Percentiles rank a stretch among this genome's conserved stretches.
Evolutionary conservation across 2,797 vertebrate genomes (phyloP).

Genomic region (Mionectes olivaceus): DNA sequence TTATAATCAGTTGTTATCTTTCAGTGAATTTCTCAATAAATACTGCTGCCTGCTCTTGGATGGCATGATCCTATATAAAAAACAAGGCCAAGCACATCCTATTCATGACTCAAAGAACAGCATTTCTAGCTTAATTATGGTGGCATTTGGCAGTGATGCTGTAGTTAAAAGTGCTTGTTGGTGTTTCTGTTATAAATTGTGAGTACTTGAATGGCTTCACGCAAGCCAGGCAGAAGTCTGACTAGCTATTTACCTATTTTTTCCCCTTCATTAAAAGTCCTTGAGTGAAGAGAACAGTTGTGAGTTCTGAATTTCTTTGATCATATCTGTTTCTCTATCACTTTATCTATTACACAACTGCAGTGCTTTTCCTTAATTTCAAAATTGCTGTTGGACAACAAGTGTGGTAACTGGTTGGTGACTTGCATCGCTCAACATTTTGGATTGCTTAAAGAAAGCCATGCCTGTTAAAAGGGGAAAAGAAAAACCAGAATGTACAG

Average conservation of each 20-base stretch:
- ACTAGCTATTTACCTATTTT: background rate
- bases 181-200: conserved; percentile 17
- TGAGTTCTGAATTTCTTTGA: background rate
- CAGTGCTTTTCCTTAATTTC: background rate
- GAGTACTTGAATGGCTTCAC: background rate
- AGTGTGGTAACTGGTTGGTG: background rate
- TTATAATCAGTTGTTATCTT: conserved; percentile 76
- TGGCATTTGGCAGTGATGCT: background rate
- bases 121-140: conserved; percentile 46
- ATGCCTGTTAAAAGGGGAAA: background rate
- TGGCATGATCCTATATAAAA: conserved; percentile 36
- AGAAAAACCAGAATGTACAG: background rate
- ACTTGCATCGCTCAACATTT: background rate
- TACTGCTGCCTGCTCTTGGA: conserved; percentile 56
- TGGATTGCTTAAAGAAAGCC: background rate
- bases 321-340: background rate
- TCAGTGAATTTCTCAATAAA: conserved; percentile 72
- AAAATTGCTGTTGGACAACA: background rate
- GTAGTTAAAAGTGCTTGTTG: conserved; percentile 36
- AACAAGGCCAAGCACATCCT: conserved; percentile 55
- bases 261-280: background rate
- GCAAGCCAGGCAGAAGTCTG: background rate
- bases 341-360: background rate
- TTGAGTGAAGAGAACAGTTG: background rate
- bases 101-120: conserved; percentile 52